Evolutionary conservation across 2,113 vertebrate species (phyloP), one percentile per base, ranked within the genome.

Genomic region (Spheniscus mendiculus): DNA sequence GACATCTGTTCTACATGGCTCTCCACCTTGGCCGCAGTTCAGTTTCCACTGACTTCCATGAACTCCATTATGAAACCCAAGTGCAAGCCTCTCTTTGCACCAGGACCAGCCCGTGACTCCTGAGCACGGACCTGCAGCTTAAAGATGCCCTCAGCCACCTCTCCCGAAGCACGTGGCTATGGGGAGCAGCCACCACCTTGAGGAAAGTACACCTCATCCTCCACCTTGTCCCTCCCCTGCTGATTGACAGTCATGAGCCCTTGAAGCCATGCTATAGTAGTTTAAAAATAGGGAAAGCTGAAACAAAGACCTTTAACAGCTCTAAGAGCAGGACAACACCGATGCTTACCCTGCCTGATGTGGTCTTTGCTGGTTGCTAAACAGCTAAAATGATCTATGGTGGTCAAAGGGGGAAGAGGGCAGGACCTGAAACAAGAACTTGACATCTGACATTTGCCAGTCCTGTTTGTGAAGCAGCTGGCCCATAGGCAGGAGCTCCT

Each of bases 1-100:
- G 87, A 97, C 88, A 95, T 97, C 95, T 95, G 79, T 89, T 79
- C 67, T 89, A 72, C 89, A 81, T 83, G 80, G 87, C 73, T 95
- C 78, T 95, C 83, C 44, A 92, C 45, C 78, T 92, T 92, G 73
- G 92, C 95, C 18, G 73, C 74, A 25, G 89, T 87, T 96, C 93
- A 88, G 2, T 92, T 95, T 81, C 72, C 69, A 76, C 77, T 71
- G 59, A 81, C 74, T 88, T 86, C 91, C 84, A 93, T 86, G 89
- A 97, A 74, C 87, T 96, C 67, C 88, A 52, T 96, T 93, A 52
- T 78, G 62, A 96, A 96, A 92, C 47, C 50, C 56, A 65, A 69
- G 69, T n/a, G 42, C 59, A 88, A 19, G 50, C 55, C 45, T 93
- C 26, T 74, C 83, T 83, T 93, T 96, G 91, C 91, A 93, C 29